A percentile compares a stretch with the other conserved stretches of the same genome.
These are phyloP conservation scores for Eriosoma lanigerum DNA, from an alignment of 1,140 invertebrate genomes.

Conservation along the genomic window DNA sequence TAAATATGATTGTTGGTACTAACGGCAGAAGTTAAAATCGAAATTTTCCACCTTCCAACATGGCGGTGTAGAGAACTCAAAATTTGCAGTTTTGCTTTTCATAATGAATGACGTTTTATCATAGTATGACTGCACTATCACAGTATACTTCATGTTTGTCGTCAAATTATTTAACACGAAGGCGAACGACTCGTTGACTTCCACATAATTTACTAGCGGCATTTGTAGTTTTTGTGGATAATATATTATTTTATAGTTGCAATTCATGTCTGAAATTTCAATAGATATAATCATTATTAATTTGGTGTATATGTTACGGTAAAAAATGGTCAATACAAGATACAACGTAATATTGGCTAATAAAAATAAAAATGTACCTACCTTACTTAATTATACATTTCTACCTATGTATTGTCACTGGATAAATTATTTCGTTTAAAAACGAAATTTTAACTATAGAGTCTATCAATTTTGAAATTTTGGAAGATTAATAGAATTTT, in stretches of 20 bases:
- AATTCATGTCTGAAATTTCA: conserved; percentile 35
- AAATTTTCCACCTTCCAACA: not conserved
- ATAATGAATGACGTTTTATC: not conserved
- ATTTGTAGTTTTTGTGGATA: not conserved
- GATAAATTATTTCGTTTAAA: too few relatives aligned
- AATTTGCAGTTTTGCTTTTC: not conserved
- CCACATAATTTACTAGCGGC: not conserved
- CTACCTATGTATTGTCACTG: too few relatives aligned
- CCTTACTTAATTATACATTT: too few relatives aligned
- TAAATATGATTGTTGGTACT: too few relatives aligned
- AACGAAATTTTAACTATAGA: too few relatives aligned
- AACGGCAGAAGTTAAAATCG: not conserved
- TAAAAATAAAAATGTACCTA: too few relatives aligned
- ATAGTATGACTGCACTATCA: not conserved
- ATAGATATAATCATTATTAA: not conserved
- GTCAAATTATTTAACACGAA: not conserved
- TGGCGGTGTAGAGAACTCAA: not conserved
- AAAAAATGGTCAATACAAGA: too few relatives aligned
- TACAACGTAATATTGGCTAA: too few relatives aligned
- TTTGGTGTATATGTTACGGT: too few relatives aligned
- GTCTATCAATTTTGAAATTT: too few relatives aligned
- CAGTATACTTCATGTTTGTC: not conserved
- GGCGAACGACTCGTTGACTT: not conserved
- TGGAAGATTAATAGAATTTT: too few relatives aligned
- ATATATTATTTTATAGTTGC: not conserved